Base-by-base conservation (phyloP, 2,797 vertebrate genomes). In the Microctenopoma steveboyesi region DNA sequence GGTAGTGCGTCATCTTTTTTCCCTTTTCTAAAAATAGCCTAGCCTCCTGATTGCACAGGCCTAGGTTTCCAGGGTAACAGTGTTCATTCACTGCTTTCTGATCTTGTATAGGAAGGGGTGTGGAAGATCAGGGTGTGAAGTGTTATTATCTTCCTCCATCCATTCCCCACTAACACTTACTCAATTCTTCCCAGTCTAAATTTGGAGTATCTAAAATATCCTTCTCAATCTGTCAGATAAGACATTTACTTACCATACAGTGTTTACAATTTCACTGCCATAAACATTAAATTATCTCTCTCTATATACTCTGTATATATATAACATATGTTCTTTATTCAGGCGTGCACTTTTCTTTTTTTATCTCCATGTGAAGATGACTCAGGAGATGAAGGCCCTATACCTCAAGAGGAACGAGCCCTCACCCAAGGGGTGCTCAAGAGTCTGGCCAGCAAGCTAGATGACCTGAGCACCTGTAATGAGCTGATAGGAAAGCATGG, bases 401-500 rank as follows among this genome's bases (percentile, higher is more conserved):
- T 91, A 76, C 92, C 94, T 10, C 96, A 96, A 79, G 93, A 96
- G 7, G 95, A 97, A 85, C 95, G 95, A 76, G 93, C 91, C 14
- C 92, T 97, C 79, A 94, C 95, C 80, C 95, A 96, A 68, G 81
- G 93, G 84, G 94, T 95, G n/a, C 90, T 98, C 74, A 96, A 96
- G 89, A 94, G 82, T 72, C 95, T 99, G 86, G 95, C 95, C 62
- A 90, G 91, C 77, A 98, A 97, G 85, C 91, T 99, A 65, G 97
- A 97, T 8, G 96, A 97, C 86, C 95, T 99, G 88, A 95, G 95
- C 94, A 97, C 96, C 1, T 99, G 96, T 92, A 97, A 96, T 69
- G 97, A 99, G 85, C 95, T 99, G 81, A 96, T 98, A 0, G 95
- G 96, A 35, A 98, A 98, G 86, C 98, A 99, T 22, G 97, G 98